A percentile compares a stretch with the other conserved stretches of the same genome.
Evolutionary conservation across 2,797 vertebrate species (phyloP).

Genomic region (Ceryle rudis): DNA sequence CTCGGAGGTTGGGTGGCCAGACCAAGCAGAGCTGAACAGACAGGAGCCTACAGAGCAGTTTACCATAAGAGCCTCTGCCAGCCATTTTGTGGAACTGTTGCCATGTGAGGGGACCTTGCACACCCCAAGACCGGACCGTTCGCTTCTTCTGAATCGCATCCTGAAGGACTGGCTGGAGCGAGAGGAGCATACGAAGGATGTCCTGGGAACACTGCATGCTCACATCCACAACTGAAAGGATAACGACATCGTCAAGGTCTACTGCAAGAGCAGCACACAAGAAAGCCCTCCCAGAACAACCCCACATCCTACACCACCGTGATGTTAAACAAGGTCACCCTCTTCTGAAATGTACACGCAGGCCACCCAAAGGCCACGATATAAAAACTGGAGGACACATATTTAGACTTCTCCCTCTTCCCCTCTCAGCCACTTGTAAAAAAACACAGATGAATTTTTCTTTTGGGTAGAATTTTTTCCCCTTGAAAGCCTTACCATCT

Average conservation of each 20-base stretch:
- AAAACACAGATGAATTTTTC: not conserved
- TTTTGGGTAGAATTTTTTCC: not conserved
- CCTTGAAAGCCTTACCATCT: not conserved
- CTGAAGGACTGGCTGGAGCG: constrained; percentile 96
- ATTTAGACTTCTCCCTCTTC: not conserved
- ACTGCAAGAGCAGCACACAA: not conserved
- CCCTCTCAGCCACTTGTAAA: not conserved
- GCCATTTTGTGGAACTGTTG: constrained; percentile 99
- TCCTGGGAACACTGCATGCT: constrained; percentile 98
- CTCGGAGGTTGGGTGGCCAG: not conserved
- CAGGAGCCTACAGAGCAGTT: constrained; percentile 9
- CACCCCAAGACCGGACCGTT: constrained; percentile 96
- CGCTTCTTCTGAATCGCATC: constrained; percentile 98
- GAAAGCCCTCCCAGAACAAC: not conserved
- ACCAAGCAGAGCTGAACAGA: not conserved
- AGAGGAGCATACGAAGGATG: constrained; percentile 94
- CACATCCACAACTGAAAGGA: constrained; percentile 84
- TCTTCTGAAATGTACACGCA: not conserved
- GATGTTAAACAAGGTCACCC: not conserved
- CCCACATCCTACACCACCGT: not conserved
- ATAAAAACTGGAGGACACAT: fast-evolving
- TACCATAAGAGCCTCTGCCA: constrained; percentile 98
- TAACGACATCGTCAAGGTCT: not conserved
- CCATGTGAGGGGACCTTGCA: constrained; percentile 98
- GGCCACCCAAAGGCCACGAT: not conserved